Evolutionary conservation across 2,888 invertebrate genomes (phyloP).

Genomic region (Pterostichus niger): DNA sequence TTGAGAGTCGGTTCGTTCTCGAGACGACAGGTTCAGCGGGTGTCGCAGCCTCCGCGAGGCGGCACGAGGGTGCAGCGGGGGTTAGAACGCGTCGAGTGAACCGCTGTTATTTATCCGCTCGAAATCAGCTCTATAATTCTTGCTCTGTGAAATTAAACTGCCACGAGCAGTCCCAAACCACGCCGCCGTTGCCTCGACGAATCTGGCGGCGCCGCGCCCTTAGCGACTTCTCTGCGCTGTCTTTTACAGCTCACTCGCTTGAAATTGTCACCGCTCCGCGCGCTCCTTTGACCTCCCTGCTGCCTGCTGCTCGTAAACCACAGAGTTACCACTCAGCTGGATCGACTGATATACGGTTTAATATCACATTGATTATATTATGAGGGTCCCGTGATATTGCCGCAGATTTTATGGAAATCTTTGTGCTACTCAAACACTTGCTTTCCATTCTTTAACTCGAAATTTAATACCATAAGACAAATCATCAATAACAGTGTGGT

Average conservation of each 20-base stretch:
- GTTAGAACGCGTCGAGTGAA: conserved; percentile 23
- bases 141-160: conserved; percentile 68
- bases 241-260: conserved; percentile 66
- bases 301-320: conserved; percentile 25
- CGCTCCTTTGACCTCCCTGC: conserved; percentile 43
- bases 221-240: conserved; percentile 60
- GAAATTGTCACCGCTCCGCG: conserved; percentile 63
- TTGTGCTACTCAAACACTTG: conserved; percentile 11
- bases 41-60: conserved; percentile 27
- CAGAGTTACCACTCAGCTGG: conserved; percentile 38
- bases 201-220: conserved; percentile 62
- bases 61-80: not conserved
- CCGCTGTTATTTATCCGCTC: conserved; percentile 67
- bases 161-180: conserved; percentile 67
- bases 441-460: not conserved
- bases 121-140: conserved; percentile 68
- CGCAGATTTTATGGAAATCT: conserved; percentile 9
- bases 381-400: conserved; percentile 13
- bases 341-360: conserved; percentile 51
- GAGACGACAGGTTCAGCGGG: conserved; percentile 28
- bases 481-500: too few species aligned
- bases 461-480: too few species aligned
- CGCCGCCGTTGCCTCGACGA: conserved; percentile 40
- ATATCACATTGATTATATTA: conserved; percentile 52
- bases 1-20: conserved; percentile 17